Evolutionary conservation across 2,888 invertebrate genomes (phyloP), one percentile per base, ranked within the genome.

Genomic region (Periphyllus acericola): DNA sequence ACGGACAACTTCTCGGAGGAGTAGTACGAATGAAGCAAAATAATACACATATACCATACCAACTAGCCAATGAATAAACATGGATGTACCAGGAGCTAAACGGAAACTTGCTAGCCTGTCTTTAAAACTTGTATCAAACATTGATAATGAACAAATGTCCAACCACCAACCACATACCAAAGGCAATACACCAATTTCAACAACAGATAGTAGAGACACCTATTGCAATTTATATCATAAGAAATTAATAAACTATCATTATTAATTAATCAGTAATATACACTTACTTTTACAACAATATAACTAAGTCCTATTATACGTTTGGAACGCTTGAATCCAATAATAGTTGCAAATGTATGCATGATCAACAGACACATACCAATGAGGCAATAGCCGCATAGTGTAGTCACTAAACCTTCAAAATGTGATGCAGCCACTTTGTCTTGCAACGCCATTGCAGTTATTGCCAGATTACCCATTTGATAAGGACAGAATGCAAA

Each of bases 11-110:
- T 99, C 99, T 84, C 99, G 93, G 40, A 99, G 92, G 4, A 99
- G 93, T 32, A 98, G 93, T 75, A 99, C 96, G 91, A 98, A 99
- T 0, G 98, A 98, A 14, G 99, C 99, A 91, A 99, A 99, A 92
- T 99, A 99, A 92, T 99, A 99, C 25, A 99, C 98, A 91, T 98
- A 99, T 60, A 97, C 96, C 98, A 99, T 99, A 89, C 99, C 99
- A 14, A 98, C 97, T 72, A 99, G 94, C 99, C 99, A 99, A 92
- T 99, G 99, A 87, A 99, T 96, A 91, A 99, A 99, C 93, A 99
- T 96, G 1, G 98, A 97, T 0, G 99, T 98, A 90, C 98, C 98
- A 0, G 99, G 99, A 0, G 98, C 98, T 25, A 90, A 89, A 29
- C 89, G 89, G 90, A 99, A 97, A 89, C 96, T 97, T 0, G 95